Percentiles rank a stretch among this genome's conserved stretches.
Evolutionary conservation across 35 echinoderm and acorn worm genomes (phyloP).

Genomic region (Apostichopus japonicus): DNA sequence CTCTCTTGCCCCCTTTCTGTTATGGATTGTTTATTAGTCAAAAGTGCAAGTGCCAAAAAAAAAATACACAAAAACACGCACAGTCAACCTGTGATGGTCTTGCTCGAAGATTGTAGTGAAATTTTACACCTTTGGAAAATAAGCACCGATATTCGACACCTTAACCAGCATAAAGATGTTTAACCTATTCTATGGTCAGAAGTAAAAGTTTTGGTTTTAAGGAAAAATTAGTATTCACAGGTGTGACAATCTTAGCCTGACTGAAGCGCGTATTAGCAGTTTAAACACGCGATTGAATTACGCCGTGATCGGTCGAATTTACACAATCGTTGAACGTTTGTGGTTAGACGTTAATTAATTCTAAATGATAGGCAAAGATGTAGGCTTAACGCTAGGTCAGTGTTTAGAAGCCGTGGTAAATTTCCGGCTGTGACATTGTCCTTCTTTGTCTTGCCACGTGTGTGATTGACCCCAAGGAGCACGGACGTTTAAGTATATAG

Average conservation of each 20-base stretch:
- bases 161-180: not conserved
- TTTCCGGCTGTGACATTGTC: too few species aligned
- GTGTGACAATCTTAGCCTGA: not conserved
- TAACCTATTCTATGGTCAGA: not conserved
- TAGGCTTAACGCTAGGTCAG: not conserved
- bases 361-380: slow-evolving; percentile 9
- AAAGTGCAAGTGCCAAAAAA: too few species aligned
- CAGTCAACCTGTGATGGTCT: not conserved
- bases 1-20: too few species aligned
- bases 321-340: slow-evolving; percentile 10
- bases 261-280: slow-evolving; percentile 16
- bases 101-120: not conserved
- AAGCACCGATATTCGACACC: not conserved
- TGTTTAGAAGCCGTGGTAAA: not conserved
- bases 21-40: too few species aligned
- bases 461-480: slow-evolving; percentile 16
- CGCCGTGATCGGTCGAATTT: not conserved
- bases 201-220: slow-evolving; percentile 1
- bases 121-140: not conserved
- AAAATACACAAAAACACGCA: too few species aligned
- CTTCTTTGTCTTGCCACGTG: slow-evolving; percentile 5
- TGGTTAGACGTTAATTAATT: slow-evolving; percentile 5
- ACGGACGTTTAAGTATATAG: not conserved
- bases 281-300: not conserved
- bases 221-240: slow-evolving; percentile 9